Percentiles rank a stretch among this genome's conserved stretches.
These are phyloP conservation scores for Sinella curviseta DNA, from an alignment of 1,140 invertebrate species.

Conservation along the genomic window DNA sequence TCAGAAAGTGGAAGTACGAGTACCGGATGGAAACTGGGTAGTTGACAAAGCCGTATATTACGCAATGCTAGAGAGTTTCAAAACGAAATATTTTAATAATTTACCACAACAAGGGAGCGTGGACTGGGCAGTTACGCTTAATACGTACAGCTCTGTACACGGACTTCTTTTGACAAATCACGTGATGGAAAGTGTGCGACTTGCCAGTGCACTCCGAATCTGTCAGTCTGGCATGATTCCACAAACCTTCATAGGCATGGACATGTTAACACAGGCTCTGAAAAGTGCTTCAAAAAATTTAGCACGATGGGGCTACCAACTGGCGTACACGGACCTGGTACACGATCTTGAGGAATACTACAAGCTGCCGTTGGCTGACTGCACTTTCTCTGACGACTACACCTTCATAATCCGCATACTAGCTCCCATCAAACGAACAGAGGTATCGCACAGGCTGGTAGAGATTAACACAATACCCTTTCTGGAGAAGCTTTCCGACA, in stretches of 20 bases:
- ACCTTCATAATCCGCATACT: conserved; percentile 23
- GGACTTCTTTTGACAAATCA: conserved; percentile 35
- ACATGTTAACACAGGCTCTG: conserved; percentile 3
- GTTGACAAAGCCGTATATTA: conserved; percentile 37
- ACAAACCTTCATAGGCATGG: conserved; percentile 18
- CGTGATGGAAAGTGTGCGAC: conserved; percentile 30
- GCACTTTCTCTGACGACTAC: conserved; percentile 29
- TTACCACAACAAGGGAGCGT: conserved; percentile 30
- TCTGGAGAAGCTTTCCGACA: background rate
- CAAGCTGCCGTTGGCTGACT: conserved; percentile 33
- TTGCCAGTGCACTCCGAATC: conserved; percentile 9
- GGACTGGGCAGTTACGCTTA: conserved; percentile 36
- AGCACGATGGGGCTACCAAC: background rate
- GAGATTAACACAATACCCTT: conserved; percentile 34
- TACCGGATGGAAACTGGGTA: conserved; percentile 7
- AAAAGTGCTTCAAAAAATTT: background rate
- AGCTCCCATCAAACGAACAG: conserved; percentile 25
- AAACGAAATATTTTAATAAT: conserved; percentile 18
- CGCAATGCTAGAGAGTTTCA: conserved; percentile 37
- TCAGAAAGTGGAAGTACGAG: background rate
- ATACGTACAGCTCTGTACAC: conserved; percentile 28
- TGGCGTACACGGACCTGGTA: conserved; percentile 9
- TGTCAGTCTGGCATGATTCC: conserved; percentile 28
- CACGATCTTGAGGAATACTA: conserved; percentile 34
- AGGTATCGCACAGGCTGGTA: conserved; percentile 19